Percentiles rank a stretch among this genome's conserved stretches.
phyloP scores from a whole-genome alignment of 2,888 invertebrate species.

The Rhogogaster chlorosoma region DNA sequence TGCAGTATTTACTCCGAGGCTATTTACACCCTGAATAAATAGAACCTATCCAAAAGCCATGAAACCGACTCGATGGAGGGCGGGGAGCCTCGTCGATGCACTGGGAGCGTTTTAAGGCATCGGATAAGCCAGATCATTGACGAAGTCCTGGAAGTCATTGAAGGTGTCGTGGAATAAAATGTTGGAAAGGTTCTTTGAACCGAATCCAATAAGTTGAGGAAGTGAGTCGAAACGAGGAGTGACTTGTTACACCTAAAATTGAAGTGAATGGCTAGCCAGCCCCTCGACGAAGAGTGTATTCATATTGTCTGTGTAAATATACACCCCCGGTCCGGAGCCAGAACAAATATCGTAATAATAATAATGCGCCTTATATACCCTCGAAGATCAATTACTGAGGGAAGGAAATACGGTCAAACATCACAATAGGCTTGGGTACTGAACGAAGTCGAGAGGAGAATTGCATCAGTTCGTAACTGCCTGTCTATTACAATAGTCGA shows the following conservation, averaged over 20 bases:
- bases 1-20: neutral
- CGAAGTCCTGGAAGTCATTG: neutral
- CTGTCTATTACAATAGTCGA: neutral
- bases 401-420: neutral
- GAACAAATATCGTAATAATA: neutral
- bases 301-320: neutral
- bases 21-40: neutral
- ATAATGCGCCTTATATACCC: neutral
- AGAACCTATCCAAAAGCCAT: neutral
- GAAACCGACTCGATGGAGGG: neutral
- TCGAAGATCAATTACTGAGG: slow-evolving; percentile 4
- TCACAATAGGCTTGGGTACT: neutral
- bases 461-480: neutral
- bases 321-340: neutral
- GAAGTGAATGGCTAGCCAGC: neutral
- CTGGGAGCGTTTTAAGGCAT: neutral
- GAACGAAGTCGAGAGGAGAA: neutral
- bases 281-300: neutral
- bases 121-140: too few relatives aligned
- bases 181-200: neutral
- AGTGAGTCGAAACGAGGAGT: neutral
- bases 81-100: neutral
- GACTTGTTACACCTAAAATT: neutral
- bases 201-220: neutral
- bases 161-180: neutral